Evolutionary conservation across 2,888 invertebrate species (phyloP).

Genomic region (Nephrotoma appendiculata): DNA sequence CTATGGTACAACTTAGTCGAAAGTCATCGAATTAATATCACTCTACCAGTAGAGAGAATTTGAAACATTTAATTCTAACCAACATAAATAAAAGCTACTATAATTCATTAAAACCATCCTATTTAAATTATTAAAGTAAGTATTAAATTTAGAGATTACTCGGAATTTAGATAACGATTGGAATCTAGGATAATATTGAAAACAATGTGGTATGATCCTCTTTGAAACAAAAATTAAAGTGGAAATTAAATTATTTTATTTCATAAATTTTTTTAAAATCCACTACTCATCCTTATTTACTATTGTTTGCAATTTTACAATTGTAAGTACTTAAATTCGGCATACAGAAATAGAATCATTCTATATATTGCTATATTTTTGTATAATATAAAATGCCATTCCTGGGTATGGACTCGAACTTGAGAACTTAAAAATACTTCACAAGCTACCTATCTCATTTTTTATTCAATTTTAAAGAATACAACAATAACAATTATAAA

Average conservation of each 20-base stretch:
- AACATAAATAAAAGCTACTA: background rate
- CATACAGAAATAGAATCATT: background rate
- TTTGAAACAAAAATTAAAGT: background rate
- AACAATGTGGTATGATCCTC: background rate
- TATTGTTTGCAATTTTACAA: background rate
- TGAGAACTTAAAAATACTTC: background rate
- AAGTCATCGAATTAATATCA: too few species aligned
- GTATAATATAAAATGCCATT: background rate
- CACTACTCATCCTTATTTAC: background rate
- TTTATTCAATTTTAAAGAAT: background rate
- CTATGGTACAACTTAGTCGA: too few species aligned
- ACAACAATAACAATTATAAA: background rate
- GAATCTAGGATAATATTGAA: background rate
- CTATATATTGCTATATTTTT: background rate
- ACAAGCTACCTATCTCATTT: background rate
- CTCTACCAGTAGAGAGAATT: too few species aligned
- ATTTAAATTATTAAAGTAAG: background rate
- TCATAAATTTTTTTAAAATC: background rate
- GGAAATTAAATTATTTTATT: background rate
- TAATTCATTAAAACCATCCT: background rate
- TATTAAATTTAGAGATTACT: background rate
- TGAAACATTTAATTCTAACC: background rate
- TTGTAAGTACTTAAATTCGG: background rate
- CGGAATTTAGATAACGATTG: background rate
- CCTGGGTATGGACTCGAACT: background rate